Base-by-base conservation (phyloP, 2,797 vertebrate genomes). In the Synaphobranchus kaupii region DNA sequence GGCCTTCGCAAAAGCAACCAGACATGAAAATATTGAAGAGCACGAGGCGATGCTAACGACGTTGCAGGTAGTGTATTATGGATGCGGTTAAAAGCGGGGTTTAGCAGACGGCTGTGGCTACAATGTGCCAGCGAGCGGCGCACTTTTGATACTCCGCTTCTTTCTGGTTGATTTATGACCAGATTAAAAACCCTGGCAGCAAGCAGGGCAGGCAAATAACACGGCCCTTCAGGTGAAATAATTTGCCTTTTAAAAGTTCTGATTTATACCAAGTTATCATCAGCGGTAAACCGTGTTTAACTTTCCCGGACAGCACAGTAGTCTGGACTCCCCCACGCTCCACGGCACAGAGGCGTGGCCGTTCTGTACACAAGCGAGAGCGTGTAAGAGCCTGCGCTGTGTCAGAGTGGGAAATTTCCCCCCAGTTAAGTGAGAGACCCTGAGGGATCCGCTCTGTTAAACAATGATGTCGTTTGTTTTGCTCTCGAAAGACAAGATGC, bases 381-480 rank as follows among this genome's bases (percentile, higher is more conserved):
- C 89, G 66, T 84, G 85, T 22, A 48, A n/a, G 47, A 22, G 71
- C 83, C 87, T 88, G 89, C 22, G 78, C 66, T 76, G 88, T 83
- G 92, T 91, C 84, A 92, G 91, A 92, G 48, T 47, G 47, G 44
- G 71, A 56, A 82, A 82, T 68, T 81, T 86, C 71, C 71, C 28
- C 81, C 68, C 60, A 84, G 78, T 90, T 76, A 91, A 92, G 89
- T 91, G 91, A 88, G 90, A 91, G 86, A 87, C 91, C 93, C 91
- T 15, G 91, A 89, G 90, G 91, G 89, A 93, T 90, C 83, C 91
- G 93, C 82, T 92, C 92, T 94, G 93, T 95, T 95, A 92, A 96
- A 95, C 91, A 93, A 92, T 96, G 94, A 95, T 93, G 93, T 93
- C 88, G 94, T 96, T 91, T 95, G 93, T 94, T 96, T 94, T 94